Evolutionary conservation across 2,113 vertebrate genomes (phyloP).

Genomic region (Neotoma lepida): DNA sequence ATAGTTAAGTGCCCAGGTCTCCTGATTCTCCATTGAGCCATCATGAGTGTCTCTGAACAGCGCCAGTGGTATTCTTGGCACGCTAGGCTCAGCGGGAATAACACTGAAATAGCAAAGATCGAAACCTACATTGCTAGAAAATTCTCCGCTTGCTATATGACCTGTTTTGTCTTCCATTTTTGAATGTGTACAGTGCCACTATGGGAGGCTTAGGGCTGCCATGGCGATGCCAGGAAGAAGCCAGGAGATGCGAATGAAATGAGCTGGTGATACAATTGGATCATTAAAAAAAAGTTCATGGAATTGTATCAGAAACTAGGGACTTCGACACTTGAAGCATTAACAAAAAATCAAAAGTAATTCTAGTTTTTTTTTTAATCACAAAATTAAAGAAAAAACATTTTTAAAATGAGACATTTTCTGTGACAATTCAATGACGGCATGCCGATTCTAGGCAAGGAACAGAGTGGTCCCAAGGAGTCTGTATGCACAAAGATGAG

Average conservation of each 20-base stretch:
- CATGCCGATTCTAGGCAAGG: neutral
- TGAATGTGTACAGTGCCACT: neutral
- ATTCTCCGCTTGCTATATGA: slow-evolving; percentile 66
- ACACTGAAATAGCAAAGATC: slow-evolving; percentile 44
- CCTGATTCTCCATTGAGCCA: slow-evolving; percentile 73
- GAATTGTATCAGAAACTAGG: slow-evolving; percentile 41
- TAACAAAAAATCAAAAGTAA: slow-evolving; percentile 23
- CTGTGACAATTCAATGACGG: neutral
- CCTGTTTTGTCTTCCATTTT: slow-evolving; percentile 35
- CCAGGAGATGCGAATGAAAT: neutral
- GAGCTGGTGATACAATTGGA: accelerated
- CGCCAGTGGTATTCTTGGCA: slow-evolving; percentile 85
- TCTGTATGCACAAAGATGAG: neutral
- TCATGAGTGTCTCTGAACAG: slow-evolving; percentile 79
- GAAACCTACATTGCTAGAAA: slow-evolving; percentile 77
- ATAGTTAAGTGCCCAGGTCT: slow-evolving; percentile 84
- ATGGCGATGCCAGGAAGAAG: neutral
- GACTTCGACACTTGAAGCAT: neutral
- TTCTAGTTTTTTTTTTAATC: slow-evolving; percentile 23
- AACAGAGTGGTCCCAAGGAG: neutral
- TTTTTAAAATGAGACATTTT: neutral
- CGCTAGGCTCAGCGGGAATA: slow-evolving; percentile 80
- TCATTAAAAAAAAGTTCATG: slow-evolving; percentile 26
- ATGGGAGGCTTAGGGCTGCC: neutral
- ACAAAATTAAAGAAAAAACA: slow-evolving; percentile 46